Base-by-base conservation (phyloP, 2,797 vertebrate species). In the Thalassophryne amazonica region DNA sequence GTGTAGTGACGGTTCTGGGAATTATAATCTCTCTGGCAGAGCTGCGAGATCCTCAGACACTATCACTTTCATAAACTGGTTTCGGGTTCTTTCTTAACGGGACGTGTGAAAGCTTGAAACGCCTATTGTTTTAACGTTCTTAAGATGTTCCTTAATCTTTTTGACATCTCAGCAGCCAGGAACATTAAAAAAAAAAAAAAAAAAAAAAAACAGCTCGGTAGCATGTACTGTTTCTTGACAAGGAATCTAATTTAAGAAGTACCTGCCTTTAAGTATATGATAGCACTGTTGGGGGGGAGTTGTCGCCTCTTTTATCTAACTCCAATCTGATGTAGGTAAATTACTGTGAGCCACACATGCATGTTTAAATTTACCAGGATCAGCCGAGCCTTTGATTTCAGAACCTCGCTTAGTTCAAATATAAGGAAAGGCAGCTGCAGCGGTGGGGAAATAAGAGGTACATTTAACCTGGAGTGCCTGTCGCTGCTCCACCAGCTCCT, bases 391-490 rank as follows among this genome's bases (percentile, higher is more conserved):
- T 97, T 97, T 98, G 94, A 97, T 96, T 95, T 91, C 88, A 86
- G 90, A 91, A 93, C 90, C 90, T 93, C 91, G 79, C 91, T 93
- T 95, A 95, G 97, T 97, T 96, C 92, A 93, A 94, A 96, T 93
- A 86, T 94, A 93, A 95, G 95, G 93, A 92, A 90, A 90, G 76
- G 60, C 68, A 67, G 73, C 65, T 64, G 64, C 49, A 69, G 50
- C 48, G 62, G 37, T 60, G 69, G 62, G 53, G 61, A 57, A 60
- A 76, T 73, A 59, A 77, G 68, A 93, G 89, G 90, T 89, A 81
- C 89, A 87, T 98, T 97, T 96, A 97, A 97, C 94, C 94, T 92
- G 89, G 90, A 97, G 94, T 95, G 92, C 94, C 90, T 94, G 92
- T 93, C 91, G 91, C 92, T 90, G 88, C 72, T 76, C 81, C 81